These are phyloP conservation scores for Apostichopus californicus DNA, from an alignment of 35 echinoderm and acorn worm genomes.

Conservation along the genomic window DNA sequence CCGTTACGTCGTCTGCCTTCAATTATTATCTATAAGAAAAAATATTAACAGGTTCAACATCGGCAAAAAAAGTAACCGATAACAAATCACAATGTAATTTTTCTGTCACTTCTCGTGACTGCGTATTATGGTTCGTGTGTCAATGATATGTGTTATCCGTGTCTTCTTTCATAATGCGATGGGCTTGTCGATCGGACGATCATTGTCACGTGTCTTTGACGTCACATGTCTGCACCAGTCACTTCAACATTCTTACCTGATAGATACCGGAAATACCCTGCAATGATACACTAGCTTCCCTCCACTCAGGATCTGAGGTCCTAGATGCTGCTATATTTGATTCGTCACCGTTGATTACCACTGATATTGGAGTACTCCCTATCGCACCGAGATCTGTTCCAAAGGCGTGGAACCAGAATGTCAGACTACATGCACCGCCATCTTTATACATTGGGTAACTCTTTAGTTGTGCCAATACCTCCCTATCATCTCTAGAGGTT, in stretches of 20 bases:
- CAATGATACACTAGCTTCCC: background rate
- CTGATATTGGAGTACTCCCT: background rate
- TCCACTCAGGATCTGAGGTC: conserved; percentile 5
- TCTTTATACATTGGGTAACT: conserved; percentile 64
- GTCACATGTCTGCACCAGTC: no score
- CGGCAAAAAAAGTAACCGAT: background rate
- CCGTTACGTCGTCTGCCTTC: conserved; percentile 64
- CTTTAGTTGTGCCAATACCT: conserved; percentile 52
- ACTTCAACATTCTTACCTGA: conserved; percentile 14
- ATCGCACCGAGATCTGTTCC: conserved; percentile 52
- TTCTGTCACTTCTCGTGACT: no score
- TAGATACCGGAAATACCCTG: conserved; percentile 13
- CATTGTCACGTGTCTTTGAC: no score
- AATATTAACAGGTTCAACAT: background rate
- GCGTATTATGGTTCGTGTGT: no score
- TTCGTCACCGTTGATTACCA: conserved; percentile 25
- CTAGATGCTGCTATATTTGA: background rate
- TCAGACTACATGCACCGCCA: conserved; percentile 33
- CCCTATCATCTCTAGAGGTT: conserved; percentile 60
- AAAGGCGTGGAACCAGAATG: conserved; percentile 78
- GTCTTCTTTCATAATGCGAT: no score
- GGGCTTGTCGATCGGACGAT: no score
- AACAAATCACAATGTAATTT: no score
- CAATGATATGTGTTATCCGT: no score
- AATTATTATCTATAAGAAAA: conserved; percentile 65